These are phyloP conservation scores for Saguinus imperator DNA, from an alignment of 2,113 vertebrate species.

Conservation along the genomic window DNA sequence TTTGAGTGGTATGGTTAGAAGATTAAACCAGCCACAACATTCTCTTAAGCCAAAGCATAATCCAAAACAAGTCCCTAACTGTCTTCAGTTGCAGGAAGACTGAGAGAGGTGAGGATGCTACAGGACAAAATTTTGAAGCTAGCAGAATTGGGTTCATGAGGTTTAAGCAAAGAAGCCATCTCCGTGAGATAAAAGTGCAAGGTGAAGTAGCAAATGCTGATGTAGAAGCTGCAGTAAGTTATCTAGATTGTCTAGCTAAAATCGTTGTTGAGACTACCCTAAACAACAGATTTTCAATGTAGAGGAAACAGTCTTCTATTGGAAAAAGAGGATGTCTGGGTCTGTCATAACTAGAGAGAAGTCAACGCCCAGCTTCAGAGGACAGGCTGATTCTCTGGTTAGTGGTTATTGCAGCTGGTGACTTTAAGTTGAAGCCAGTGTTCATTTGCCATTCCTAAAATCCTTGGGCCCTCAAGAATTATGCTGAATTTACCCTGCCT, in stretches of 20 bases:
- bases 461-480: background rate
- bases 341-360: background rate
- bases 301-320: background rate
- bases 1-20: background rate
- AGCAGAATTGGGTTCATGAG: background rate
- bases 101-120: background rate
- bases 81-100: background rate
- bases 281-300: background rate
- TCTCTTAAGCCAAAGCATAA: background rate
- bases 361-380: background rate
- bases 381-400: background rate
- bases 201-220: background rate
- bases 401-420: background rate
- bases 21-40: background rate
- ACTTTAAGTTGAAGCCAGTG: background rate
- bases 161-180: background rate
- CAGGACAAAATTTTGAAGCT: background rate
- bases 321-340: background rate
- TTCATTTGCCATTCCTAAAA: background rate
- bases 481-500: background rate
- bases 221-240: background rate
- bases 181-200: background rate
- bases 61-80: background rate
- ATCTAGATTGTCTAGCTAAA: background rate
- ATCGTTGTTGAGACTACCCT: background rate